A percentile compares a stretch with the other conserved stretches of the same genome.
Evolutionary conservation across 2,113 vertebrate species (phyloP).

Genomic region (Phylloscopus trochilus): DNA sequence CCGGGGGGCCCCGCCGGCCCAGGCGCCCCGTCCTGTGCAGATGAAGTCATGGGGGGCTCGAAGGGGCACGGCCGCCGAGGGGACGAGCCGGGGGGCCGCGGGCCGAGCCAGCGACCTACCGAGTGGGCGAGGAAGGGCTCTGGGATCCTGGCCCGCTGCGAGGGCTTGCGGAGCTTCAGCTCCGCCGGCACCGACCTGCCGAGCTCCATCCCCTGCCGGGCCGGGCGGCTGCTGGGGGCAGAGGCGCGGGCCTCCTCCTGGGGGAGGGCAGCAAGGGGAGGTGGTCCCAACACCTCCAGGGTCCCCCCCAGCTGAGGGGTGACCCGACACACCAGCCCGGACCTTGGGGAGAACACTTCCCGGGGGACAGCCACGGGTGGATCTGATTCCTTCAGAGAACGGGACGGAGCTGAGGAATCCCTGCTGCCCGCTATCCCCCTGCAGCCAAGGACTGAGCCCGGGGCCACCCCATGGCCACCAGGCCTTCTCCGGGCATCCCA

Average conservation of each 20-base stretch:
- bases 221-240: not conserved
- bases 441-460: not conserved
- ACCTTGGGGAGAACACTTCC: not conserved
- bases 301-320: not conserved
- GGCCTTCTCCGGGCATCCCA: fast-evolving
- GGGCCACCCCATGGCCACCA: fast-evolving
- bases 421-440: not conserved
- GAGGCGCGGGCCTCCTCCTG: not conserved
- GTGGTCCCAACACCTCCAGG: not conserved
- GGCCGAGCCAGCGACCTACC: constrained; percentile 38
- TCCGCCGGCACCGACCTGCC: constrained; percentile 47
- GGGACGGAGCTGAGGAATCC: not conserved
- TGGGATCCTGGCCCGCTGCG: constrained; percentile 71
- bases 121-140: constrained; percentile 36
- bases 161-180: constrained; percentile 66
- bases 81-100: not conserved
- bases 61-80: no score
- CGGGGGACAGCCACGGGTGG: not conserved
- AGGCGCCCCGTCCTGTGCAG: not conserved
- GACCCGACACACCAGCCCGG: not conserved
- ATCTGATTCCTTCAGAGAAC: not conserved
- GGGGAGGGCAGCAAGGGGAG: not conserved
- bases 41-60: not conserved
- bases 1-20: not conserved
- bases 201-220: not conserved